A percentile compares a stretch with the other conserved stretches of the same genome.
These are phyloP conservation scores for Pocillopora verrucosa DNA, from an alignment of 64 coral and sea anemone genomes.

Conservation along the genomic window DNA sequence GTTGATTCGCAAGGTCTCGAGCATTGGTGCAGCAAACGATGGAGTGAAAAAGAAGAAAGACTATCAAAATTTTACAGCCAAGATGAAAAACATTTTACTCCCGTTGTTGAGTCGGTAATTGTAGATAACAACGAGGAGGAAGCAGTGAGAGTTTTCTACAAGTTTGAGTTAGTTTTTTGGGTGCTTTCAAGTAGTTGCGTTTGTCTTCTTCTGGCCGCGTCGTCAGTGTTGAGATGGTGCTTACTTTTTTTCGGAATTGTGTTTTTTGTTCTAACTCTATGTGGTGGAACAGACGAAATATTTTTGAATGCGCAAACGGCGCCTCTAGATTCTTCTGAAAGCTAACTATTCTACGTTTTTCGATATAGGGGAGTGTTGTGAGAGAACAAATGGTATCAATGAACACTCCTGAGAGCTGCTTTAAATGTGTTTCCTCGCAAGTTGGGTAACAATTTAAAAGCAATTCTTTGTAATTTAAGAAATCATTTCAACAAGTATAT, in stretches of 20 bases:
- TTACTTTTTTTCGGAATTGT: conserved; percentile 19
- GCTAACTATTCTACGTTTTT: too few relatives aligned
- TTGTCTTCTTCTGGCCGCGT: conserved; percentile 1
- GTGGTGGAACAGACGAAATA: conserved; percentile 78
- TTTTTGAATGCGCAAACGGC: background rate
- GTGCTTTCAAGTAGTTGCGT: conserved; percentile 36
- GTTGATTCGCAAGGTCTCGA: conserved; percentile 62
- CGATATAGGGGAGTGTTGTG: too few relatives aligned
- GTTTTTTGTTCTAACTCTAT: conserved; percentile 41
- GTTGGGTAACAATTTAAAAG: too few relatives aligned
- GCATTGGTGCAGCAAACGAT: conserved; percentile 79
- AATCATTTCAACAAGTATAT: too few relatives aligned
- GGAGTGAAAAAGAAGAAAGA: conserved; percentile 83
- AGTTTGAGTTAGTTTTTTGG: conserved; percentile 65
- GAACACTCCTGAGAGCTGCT: too few relatives aligned
- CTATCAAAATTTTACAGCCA: conserved; percentile 75
- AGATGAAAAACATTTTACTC: conserved; percentile 45
- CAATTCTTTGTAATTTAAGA: too few relatives aligned
- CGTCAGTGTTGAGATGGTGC: conserved; percentile 53
- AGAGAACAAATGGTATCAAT: too few relatives aligned
- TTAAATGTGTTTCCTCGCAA: too few relatives aligned
- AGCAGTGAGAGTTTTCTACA: conserved; percentile 39
- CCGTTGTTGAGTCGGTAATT: conserved; percentile 16
- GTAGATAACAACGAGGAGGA: background rate
- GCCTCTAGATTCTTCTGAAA: too few relatives aligned